Conservation (phyloP, 2,113 vertebrate genomes). For the Leuciscus idus region DNA sequence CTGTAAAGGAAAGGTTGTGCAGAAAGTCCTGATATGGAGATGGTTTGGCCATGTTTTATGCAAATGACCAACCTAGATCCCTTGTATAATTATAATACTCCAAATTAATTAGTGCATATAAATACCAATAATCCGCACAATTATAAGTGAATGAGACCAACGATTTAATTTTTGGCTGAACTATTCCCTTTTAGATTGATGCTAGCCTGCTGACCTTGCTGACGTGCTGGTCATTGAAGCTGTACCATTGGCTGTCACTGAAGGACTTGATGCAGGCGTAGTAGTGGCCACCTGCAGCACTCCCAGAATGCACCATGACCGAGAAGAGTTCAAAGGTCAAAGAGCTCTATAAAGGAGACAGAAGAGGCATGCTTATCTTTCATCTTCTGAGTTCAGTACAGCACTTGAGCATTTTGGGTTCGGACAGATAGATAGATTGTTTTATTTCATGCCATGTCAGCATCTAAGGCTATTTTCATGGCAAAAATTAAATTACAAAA, state of each 20-base stretch:
- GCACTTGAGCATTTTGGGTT: neutral
- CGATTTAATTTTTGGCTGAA: neutral
- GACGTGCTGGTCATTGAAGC: constrained; percentile 99
- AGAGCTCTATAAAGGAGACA: constrained; percentile 79
- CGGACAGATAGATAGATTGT: too few species aligned
- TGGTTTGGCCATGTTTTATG: neutral
- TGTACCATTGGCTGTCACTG: constrained; percentile 97
- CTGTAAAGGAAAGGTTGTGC: neutral
- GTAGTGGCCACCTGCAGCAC: constrained; percentile 97
- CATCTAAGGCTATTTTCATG: too few species aligned
- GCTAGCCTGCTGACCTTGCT: constrained; percentile 86
- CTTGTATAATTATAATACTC: neutral
- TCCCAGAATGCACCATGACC: constrained; percentile 99
- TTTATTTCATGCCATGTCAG: too few species aligned
- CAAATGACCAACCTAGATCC: neutral
- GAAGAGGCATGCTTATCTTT: neutral
- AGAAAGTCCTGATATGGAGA: neutral
- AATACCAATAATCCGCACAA: neutral
- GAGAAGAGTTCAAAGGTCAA: constrained; percentile 96
- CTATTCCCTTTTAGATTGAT: neutral
- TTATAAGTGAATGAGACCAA: neutral
- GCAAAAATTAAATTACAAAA: too few species aligned
- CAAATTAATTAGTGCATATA: neutral
- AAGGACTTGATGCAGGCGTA: constrained; percentile 99
- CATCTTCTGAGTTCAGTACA: too few species aligned